These are phyloP conservation scores for Diabrotica balteata DNA, from an alignment of 2,888 invertebrate species.

Conservation along the genomic window DNA sequence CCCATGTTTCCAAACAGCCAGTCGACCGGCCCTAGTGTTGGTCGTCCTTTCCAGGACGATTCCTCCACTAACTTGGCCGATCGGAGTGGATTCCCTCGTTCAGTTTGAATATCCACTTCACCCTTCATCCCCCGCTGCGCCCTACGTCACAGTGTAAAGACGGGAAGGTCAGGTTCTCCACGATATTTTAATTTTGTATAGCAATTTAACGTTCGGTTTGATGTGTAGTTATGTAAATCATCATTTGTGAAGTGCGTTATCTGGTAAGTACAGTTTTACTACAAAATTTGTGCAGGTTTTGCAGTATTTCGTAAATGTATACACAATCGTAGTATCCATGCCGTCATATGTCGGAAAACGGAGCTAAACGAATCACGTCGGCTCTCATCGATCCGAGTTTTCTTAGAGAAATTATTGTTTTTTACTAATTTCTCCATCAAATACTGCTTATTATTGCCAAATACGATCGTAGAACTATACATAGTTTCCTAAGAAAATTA, in stretches of 20 bases:
- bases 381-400: slow-evolving; percentile 30
- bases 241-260: slow-evolving; percentile 2
- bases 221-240: slow-evolving; percentile 25
- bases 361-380: slow-evolving; percentile 26
- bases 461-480: no score
- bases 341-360: slow-evolving; percentile 34
- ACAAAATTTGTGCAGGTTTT: background rate
- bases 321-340: slow-evolving; percentile 36
- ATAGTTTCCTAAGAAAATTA: no score
- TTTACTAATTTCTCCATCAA: slow-evolving; percentile 13
- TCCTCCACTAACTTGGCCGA: slow-evolving; percentile 27
- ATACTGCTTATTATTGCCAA: background rate
- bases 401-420: slow-evolving; percentile 10
- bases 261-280: slow-evolving; percentile 23
- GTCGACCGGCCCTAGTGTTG: slow-evolving; percentile 4
- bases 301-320: slow-evolving; percentile 31
- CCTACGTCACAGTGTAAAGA: slow-evolving; percentile 34
- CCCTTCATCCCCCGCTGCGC: slow-evolving; percentile 35
- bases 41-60: slow-evolving; percentile 17
- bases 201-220: slow-evolving; percentile 16
- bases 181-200: slow-evolving; percentile 24
- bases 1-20: slow-evolving; percentile 12
- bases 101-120: slow-evolving; percentile 38
- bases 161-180: slow-evolving; percentile 40
- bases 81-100: slow-evolving; percentile 40